Evolutionary conservation across 2,888 invertebrate genomes (phyloP).

Genomic region (Biston betularia): DNA sequence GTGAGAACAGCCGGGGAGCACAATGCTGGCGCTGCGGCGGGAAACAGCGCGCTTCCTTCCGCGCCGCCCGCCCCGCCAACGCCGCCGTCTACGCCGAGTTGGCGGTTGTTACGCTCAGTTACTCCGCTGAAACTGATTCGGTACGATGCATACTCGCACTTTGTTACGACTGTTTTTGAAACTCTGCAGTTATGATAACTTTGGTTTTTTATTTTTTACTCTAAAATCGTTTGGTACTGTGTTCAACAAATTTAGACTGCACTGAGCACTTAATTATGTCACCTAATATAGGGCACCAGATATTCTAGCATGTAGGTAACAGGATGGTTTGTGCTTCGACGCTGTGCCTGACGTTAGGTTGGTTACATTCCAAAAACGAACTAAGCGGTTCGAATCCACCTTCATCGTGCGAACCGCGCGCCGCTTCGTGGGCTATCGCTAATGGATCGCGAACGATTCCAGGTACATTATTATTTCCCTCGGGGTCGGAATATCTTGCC

Average conservation of each 20-base stretch:
- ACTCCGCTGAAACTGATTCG: neutral
- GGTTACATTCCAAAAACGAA: no score
- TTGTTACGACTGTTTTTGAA: neutral
- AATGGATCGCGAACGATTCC: slow-evolving; percentile 8
- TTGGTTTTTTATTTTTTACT: neutral
- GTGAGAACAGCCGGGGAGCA: slow-evolving; percentile 21
- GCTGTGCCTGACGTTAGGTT: no score
- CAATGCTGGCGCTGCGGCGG: slow-evolving; percentile 24
- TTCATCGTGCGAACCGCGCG: no score
- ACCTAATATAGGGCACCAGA: no score
- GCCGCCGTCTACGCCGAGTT: slow-evolving; percentile 2
- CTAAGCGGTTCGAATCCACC: no score
- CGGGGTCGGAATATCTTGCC: neutral
- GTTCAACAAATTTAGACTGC: no score
- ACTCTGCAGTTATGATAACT: neutral
- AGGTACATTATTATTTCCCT: slow-evolving; percentile 14
- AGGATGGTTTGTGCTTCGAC: no score
- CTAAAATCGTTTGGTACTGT: neutral
- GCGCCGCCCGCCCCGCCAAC: slow-evolving; percentile 5
- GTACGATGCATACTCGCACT: neutral
- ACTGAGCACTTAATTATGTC: no score
- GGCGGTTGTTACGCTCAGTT: slow-evolving; percentile 4
- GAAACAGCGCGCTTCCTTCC: slow-evolving; percentile 46
- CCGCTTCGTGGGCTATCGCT: neutral
- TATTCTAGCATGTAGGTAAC: no score